phyloP scores from a whole-genome alignment of 2,888 invertebrate species.

The Tricholauxania praeusta region DNA sequence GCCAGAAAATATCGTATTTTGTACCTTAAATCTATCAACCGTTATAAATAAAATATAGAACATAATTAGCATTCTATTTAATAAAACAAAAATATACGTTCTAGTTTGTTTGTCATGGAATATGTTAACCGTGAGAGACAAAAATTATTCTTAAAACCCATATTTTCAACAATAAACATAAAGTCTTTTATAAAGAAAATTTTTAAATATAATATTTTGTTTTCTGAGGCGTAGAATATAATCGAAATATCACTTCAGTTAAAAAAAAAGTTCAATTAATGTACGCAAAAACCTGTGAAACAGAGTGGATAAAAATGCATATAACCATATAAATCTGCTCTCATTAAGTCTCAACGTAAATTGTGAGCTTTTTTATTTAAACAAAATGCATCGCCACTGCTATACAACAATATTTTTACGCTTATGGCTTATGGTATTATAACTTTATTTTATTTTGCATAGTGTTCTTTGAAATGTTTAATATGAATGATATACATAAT shows the following conservation, averaged over 20 bases:
- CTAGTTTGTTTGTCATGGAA: neutral
- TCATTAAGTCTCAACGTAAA: no score
- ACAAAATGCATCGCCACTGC: no score
- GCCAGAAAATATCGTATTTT: conserved; percentile 30
- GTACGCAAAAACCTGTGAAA: no score
- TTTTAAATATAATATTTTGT: neutral
- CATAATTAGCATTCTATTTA: neutral
- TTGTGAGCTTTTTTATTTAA: no score
- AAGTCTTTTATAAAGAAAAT: neutral
- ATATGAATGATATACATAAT: neutral
- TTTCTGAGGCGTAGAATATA: no score
- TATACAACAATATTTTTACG: conserved; percentile 27
- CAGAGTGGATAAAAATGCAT: no score
- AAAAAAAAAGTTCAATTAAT: no score
- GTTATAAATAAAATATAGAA: neutral
- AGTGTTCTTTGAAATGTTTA: neutral
- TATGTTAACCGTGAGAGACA: neutral
- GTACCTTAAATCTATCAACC: neutral
- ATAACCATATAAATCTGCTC: no score
- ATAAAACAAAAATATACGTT: neutral
- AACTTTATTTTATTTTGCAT: no score
- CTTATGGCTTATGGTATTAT: conserved; percentile 10
- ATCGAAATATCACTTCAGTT: no score
- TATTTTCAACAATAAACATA: conserved; percentile 5
- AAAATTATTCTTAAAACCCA: neutral